Percentiles rank a stretch among this genome's conserved stretches.
These are phyloP conservation scores for Magallana gigas DNA, from an alignment of 1,140 invertebrate species.

Conservation along the genomic window DNA sequence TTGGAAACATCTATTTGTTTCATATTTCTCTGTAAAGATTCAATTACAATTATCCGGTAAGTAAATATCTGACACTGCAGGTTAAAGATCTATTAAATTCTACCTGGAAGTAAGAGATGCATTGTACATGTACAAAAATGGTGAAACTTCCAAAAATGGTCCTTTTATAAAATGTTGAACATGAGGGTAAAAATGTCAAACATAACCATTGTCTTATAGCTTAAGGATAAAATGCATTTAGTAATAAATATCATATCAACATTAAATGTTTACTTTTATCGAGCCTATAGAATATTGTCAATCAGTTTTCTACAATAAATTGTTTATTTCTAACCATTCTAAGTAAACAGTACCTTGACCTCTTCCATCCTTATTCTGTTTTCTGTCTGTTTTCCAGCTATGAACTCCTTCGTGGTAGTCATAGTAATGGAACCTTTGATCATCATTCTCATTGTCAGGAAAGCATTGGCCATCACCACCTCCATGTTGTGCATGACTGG, in stretches of 20 bases:
- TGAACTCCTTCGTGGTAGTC: background rate
- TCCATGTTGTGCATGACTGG: constrained; percentile 59
- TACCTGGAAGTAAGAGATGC: too few species aligned
- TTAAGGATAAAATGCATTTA: too few species aligned
- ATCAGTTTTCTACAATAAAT: background rate
- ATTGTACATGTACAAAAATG: too few species aligned
- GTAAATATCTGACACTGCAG: too few species aligned
- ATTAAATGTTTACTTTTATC: too few species aligned
- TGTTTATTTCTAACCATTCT: background rate
- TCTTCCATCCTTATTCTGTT: background rate
- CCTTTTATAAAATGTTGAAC: too few species aligned
- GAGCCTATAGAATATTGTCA: too few species aligned
- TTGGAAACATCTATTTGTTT: constrained; percentile 42
- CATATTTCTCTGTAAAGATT: constrained; percentile 38
- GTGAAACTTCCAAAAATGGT: too few species aligned
- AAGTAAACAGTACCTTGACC: constrained; percentile 24
- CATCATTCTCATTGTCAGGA: constrained; percentile 55
- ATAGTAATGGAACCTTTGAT: constrained; percentile 36
- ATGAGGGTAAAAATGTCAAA: too few species aligned
- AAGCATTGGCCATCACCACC: constrained; percentile 47
- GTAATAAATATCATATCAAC: too few species aligned
- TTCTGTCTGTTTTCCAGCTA: background rate
- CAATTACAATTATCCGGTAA: background rate
- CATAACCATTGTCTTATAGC: too few species aligned
- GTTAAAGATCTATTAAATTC: too few species aligned